phyloP scores from a whole-genome alignment of 2,888 invertebrate genomes.

The Diabrotica balteata region DNA sequence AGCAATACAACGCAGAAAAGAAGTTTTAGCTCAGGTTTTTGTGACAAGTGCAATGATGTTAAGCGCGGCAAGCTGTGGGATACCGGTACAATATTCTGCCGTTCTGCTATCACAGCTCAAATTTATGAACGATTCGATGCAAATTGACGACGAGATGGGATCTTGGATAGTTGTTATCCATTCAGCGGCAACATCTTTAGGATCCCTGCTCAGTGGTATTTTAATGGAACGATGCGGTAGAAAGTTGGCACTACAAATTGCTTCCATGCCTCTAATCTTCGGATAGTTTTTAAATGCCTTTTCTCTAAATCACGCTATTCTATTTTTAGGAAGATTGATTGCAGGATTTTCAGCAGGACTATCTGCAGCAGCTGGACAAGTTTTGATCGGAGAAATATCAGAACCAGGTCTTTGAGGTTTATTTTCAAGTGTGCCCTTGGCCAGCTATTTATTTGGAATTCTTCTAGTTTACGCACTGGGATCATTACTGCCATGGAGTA shows the following conservation, averaged over 20 bases:
- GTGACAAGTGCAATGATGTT: too few species aligned
- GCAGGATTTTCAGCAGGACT: constrained; percentile 78
- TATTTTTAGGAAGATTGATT: constrained; percentile 72
- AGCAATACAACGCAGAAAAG: too few species aligned
- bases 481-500: constrained; percentile 74
- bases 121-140: too few species aligned
- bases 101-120: too few species aligned
- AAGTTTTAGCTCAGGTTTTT: too few species aligned
- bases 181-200: constrained; percentile 78
- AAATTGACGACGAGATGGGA: too few species aligned
- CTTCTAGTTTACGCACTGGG: constrained; percentile 76
- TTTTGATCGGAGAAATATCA: constrained; percentile 46
- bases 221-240: constrained; percentile 75
- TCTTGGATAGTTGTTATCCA: constrained; percentile 73
- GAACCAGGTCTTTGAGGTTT: constrained; percentile 67
- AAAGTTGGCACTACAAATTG: constrained; percentile 69
- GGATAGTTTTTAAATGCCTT: constrained; percentile 74
- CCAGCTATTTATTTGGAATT: constrained; percentile 78
- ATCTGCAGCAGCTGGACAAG: constrained; percentile 78
- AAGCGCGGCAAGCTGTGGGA: too few species aligned
- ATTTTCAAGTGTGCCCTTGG: constrained; percentile 75
- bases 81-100: too few species aligned
- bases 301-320: constrained; percentile 63
- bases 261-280: constrained; percentile 69
- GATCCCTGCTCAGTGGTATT: constrained; percentile 75